phyloP scores from a whole-genome alignment of 2,113 vertebrate genomes.

The Nyctereutes procyonoides region DNA sequence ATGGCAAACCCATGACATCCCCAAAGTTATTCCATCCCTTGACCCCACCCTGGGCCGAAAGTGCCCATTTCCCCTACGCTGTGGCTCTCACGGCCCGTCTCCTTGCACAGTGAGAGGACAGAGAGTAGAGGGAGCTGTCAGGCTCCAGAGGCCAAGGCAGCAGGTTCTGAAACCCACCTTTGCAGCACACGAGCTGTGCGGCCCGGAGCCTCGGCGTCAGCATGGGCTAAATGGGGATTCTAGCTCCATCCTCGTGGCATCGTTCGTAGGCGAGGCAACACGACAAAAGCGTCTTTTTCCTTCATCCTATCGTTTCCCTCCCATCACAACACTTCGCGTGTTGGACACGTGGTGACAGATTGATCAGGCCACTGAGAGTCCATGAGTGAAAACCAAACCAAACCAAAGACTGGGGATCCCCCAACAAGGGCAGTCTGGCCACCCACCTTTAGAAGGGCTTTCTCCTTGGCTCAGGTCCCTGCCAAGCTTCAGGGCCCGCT shows the following conservation, averaged over 20 bases:
- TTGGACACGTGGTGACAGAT: background rate
- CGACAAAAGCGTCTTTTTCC: background rate
- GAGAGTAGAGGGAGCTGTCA: background rate
- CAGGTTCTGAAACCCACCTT: background rate
- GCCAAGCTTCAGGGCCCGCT: background rate
- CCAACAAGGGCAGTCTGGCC: background rate
- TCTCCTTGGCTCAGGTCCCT: background rate
- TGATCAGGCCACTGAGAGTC: background rate
- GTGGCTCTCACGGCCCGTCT: background rate
- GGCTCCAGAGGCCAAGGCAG: background rate
- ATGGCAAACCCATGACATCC: background rate
- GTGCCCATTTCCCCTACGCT: background rate
- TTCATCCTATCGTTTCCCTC: background rate
- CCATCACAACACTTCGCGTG: background rate
- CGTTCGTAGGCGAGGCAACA: accelerated
- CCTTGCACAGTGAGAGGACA: background rate
- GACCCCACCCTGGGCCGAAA: background rate
- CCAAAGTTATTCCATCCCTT: background rate
- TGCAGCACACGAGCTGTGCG: background rate
- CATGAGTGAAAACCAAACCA: background rate
- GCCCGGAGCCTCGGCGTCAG: background rate
- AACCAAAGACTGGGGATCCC: background rate
- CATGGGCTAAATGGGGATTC: background rate
- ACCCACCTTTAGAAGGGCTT: background rate
- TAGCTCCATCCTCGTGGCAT: background rate